Base-by-base conservation (phyloP, 2,113 vertebrate genomes). In the Corythornis madagascariensis region DNA sequence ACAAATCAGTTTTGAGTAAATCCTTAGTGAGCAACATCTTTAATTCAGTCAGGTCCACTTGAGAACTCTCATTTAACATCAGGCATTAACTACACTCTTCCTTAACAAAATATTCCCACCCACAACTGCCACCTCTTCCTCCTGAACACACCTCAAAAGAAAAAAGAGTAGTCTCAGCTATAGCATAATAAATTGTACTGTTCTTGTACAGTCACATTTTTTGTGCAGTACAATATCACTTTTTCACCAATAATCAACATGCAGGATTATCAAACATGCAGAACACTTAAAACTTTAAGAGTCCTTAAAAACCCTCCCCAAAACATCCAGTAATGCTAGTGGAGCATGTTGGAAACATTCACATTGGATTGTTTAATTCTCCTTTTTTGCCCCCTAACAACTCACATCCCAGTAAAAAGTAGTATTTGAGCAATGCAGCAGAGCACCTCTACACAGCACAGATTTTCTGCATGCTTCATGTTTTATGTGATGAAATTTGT, bases 1-100 rank as follows among this genome's bases (percentile, higher is more conserved):
- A 90, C 43, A 74, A 74, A 85, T 92, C 75, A 43, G 24, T 76
- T 76, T 81, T 35, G 13, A 91, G 18, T 61, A 87, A 90, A 91
- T 63, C 52, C 33, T 72, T 75, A 89, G 35, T 1, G 2, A 91
- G 52, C 40, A 89, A 67, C 2, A 10, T 22, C 22, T 88, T 57
- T 71, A 81, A 71, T 33, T 71, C 69, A 72, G 21, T 53, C 0
- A 0, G 26, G 35, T 43, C 35, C 53, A 74, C 24, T n/a, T 48
- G 18, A 81, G 89, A 84, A n/a, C 15, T 72, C 18, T 70, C 48
- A 67, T 52, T 93, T 75, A 40, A 86, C n/a, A 92, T 92, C 66
- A 89, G 16, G 16, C 40, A 48, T 72, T 71, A 88, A 79, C 18
- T 52, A 56, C 20, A 29, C 7, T 64, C n/a, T 33, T 88, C 42